phyloP scores from a whole-genome alignment of 2,113 vertebrate genomes.

The Neodon shergylaensis region DNA sequence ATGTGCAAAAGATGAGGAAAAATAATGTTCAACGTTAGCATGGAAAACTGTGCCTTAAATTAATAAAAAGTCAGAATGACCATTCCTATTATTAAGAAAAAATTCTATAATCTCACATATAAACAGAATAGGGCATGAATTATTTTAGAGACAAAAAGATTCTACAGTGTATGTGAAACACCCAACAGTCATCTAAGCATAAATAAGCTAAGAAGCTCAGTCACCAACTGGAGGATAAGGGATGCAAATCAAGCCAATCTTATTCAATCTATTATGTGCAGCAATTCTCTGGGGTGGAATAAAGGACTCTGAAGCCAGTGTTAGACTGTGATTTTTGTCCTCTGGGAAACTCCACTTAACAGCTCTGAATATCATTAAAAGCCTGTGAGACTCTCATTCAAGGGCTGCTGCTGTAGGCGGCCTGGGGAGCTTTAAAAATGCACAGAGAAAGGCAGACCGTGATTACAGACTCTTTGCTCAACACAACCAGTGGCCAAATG shows the following conservation, averaged over 20 bases:
- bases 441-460: conserved; percentile 28
- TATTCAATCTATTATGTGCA: conserved; percentile 59
- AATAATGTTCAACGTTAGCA: background rate
- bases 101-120: conserved; percentile 49
- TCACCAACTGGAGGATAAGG: conserved; percentile 7
- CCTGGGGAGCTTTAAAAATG: conserved; percentile 39
- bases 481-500: conserved; percentile 13
- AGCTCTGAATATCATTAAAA: conserved; percentile 78
- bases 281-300: conserved; percentile 65
- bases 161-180: conserved; percentile 30
- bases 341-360: conserved; percentile 78
- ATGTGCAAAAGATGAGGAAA: background rate
- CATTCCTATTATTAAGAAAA: conserved; percentile 53
- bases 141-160: conserved; percentile 56
- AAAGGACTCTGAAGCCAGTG: conserved; percentile 64
- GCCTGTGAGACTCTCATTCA: conserved; percentile 64
- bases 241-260: conserved; percentile 63
- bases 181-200: conserved; percentile 14
- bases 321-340: conserved; percentile 73
- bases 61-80: conserved; percentile 6
- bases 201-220: conserved; percentile 43
- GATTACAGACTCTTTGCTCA: conserved; percentile 19
- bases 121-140: conserved; percentile 47
- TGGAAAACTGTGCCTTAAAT: conserved; percentile 44
- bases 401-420: conserved; percentile 43